phyloP scores from a whole-genome alignment of 2,888 invertebrate genomes.

The Aporophyla lueneburgensis region DNA sequence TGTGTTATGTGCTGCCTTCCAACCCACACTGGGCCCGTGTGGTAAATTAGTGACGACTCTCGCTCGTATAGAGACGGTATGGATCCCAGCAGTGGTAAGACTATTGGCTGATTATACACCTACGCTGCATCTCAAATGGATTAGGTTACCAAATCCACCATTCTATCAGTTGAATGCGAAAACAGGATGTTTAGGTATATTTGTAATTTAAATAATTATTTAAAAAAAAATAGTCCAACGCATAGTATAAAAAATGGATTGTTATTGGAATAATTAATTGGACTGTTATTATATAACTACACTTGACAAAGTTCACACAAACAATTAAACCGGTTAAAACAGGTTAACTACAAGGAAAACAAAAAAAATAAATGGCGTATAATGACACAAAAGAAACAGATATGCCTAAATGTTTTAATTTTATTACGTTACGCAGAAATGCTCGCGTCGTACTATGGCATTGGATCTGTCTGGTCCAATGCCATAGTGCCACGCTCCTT shows the following conservation, averaged over 20 bases:
- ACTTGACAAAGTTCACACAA: too few species aligned
- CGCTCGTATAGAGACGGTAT: too few species aligned
- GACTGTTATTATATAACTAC: neutral
- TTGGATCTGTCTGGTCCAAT: too few species aligned
- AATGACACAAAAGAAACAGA: constrained; percentile 14
- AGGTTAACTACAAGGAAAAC: constrained; percentile 7
- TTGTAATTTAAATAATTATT: neutral
- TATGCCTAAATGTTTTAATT: constrained; percentile 8
- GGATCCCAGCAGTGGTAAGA: neutral
- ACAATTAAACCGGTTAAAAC: constrained; percentile 12
- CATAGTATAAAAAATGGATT: neutral
- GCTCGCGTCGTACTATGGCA: too few species aligned
- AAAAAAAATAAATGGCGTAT: constrained; percentile 6
- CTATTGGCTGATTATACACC: neutral
- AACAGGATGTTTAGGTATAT: neutral
- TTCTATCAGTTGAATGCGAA: neutral
- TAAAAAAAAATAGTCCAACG: neutral
- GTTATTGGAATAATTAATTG: neutral
- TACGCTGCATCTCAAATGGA: neutral
- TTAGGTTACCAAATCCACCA: neutral
- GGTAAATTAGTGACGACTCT: too few species aligned
- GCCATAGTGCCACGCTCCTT: too few species aligned
- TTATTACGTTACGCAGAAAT: constrained; percentile 5
- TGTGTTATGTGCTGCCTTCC: too few species aligned
- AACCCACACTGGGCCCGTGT: too few species aligned